phyloP scores from a whole-genome alignment of 2,797 vertebrate genomes.

The Sebastes miniatus region DNA sequence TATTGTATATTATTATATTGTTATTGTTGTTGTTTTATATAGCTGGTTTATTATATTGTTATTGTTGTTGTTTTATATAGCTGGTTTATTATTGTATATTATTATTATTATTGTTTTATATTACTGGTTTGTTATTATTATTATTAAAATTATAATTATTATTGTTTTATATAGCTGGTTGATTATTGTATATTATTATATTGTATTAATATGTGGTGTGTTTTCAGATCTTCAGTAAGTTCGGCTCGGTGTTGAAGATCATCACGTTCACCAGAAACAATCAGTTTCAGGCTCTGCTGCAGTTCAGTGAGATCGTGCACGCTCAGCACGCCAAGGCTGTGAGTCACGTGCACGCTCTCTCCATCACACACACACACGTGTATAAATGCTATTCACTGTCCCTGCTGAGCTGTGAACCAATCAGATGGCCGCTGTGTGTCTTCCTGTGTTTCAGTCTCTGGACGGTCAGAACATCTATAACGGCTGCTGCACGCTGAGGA shows the following conservation, averaged over 20 bases:
- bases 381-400: not conserved
- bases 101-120: too few relatives aligned
- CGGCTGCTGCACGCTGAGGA: slow-evolving; percentile 91
- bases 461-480: slow-evolving; percentile 98
- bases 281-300: slow-evolving; percentile 93
- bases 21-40: too few relatives aligned
- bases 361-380: not conserved
- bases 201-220: not conserved
- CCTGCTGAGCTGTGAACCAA: not conserved
- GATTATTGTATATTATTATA: too few relatives aligned
- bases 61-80: too few relatives aligned
- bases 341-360: slow-evolving; percentile 59
- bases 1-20: too few relatives aligned
- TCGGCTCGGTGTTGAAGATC: slow-evolving; percentile 93
- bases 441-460: slow-evolving; percentile 80
- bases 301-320: slow-evolving; percentile 89
- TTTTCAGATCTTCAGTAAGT: slow-evolving; percentile 93
- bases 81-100: too few relatives aligned
- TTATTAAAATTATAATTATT: too few relatives aligned
- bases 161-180: too few relatives aligned
- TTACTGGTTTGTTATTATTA: too few relatives aligned
- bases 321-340: slow-evolving; percentile 94
- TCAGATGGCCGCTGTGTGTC: not conserved
- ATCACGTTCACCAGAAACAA: slow-evolving; percentile 97
- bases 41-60: too few relatives aligned